These are phyloP conservation scores for Sciurus carolinensis DNA, from an alignment of 2,797 vertebrate species.

Conservation along the genomic window DNA sequence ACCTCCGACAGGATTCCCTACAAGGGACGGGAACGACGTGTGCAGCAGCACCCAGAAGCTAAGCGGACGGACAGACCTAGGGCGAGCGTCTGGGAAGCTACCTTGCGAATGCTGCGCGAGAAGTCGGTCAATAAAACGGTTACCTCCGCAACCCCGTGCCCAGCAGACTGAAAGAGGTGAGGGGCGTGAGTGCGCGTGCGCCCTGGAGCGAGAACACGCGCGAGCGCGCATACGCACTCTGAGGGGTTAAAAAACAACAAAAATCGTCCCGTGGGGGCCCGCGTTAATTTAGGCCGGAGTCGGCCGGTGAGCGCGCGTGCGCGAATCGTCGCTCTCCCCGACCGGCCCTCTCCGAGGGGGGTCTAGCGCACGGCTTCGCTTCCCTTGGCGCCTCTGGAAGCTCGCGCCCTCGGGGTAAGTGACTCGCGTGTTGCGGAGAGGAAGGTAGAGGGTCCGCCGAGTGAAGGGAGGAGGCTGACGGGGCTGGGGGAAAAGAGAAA, in stretches of 20 bases:
- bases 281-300: slow-evolving; percentile 49
- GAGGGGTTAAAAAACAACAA: not conserved
- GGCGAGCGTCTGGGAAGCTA: not conserved
- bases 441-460: not conserved
- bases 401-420: slow-evolving; percentile 34
- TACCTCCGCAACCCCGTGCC: not conserved
- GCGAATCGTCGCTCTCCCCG: slow-evolving; percentile 27
- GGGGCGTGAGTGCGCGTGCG: slow-evolving; percentile 60
- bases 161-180: not conserved
- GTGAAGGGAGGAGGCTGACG: not conserved
- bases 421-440: not conserved
- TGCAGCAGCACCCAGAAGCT: not conserved
- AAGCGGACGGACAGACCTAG: not conserved
- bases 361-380: not conserved
- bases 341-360: not conserved
- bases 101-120: not conserved
- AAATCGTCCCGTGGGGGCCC: slow-evolving; percentile 37
- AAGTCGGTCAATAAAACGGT: not conserved
- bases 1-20: slow-evolving; percentile 65
- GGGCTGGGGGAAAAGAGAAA: slow-evolving; percentile 8
- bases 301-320: slow-evolving; percentile 69
- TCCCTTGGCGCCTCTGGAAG: not conserved
- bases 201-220: not conserved
- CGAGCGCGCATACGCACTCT: slow-evolving; percentile 24
- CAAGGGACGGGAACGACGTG: not conserved